Base-by-base conservation (phyloP, 2,113 vertebrate genomes). In the Tragelaphus strepsiceros region DNA sequence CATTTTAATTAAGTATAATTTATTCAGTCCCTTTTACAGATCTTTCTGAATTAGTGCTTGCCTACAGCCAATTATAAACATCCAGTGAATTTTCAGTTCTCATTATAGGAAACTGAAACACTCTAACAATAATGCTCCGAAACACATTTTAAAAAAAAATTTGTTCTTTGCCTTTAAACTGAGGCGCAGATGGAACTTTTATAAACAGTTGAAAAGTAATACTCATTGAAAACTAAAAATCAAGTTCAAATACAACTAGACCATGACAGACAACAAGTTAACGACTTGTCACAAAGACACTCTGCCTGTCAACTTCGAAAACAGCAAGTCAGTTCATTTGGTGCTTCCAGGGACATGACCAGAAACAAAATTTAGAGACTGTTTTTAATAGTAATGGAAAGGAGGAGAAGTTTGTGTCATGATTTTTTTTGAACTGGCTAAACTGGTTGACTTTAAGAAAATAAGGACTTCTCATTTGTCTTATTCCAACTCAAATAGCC, bases 1-100 rank as follows among this genome's bases (percentile, higher is more conserved):
- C 97, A 97, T 84, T 98, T 97, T 98, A 98, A 98, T 98, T 97
- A 98, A 98, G 95, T 88, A 46, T 97, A 98, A 98, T 98, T 98
- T 98, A 98, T 98, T 98, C 98, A 96, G 97, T 98, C 78, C 93
- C 91, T 98, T 98, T 96, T 80, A 98, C n/a, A 96, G 80, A 53
- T 92, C 97, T 97, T 97, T 94, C 43, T 97, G 97, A 98, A 98
- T 97, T 98, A 93, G 64, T 97, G 96, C 86, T 96, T 98, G 91
- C 78, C 97, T 93, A 97, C 54, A 98, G 97, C 78, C 98, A 98
- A 98, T 98, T 98, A 98, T 77, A 98, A 98, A 98, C 96, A 98
- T 96, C 97, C 95, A 97, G 97, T 97, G 97, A 97, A 97, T 98
- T 98, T 96, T 92, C 97, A 92, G 58, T 78, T 92, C 90, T 98